Percentiles rank a stretch among this genome's conserved stretches.
phyloP scores from a whole-genome alignment of 2,113 vertebrate species.

The Salvelinus alpinus region DNA sequence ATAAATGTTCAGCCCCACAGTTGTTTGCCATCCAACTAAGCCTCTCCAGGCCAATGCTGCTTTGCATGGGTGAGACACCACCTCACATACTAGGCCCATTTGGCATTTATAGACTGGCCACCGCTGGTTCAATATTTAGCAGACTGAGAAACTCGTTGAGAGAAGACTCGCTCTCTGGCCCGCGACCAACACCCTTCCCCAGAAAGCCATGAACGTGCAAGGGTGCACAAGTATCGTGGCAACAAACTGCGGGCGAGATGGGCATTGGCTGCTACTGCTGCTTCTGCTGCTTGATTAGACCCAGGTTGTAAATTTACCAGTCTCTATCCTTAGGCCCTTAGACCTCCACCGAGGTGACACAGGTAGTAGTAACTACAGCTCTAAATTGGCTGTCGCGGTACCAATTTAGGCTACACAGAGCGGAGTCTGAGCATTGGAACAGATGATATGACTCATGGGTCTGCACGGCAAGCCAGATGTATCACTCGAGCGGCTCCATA shows the following conservation, averaged over 20 bases:
- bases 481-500: slow-evolving; percentile 43
- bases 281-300: slow-evolving; percentile 25
- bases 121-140: slow-evolving; percentile 35
- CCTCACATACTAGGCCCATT: slow-evolving; percentile 1
- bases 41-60: slow-evolving; percentile 1
- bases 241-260: slow-evolving; percentile 14
- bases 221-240: slow-evolving; percentile 17
- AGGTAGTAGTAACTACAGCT: background rate
- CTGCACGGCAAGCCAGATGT: slow-evolving; percentile 31
- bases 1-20: background rate
- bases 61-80: background rate
- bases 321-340: background rate
- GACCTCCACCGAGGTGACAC: background rate
- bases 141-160: slow-evolving; percentile 25
- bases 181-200: slow-evolving; percentile 13
- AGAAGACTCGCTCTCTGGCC: slow-evolving; percentile 26
- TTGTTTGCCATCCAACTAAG: background rate
- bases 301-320: slow-evolving; percentile 30
- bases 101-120: slow-evolving; percentile 43
- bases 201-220: slow-evolving; percentile 42
- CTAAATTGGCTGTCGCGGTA: background rate
- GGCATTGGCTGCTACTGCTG: background rate
- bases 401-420: background rate
- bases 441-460: slow-evolving; percentile 36
- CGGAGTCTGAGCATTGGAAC: slow-evolving; percentile 29